These are phyloP conservation scores for Chaetodon trifascialis DNA, from an alignment of 2,113 vertebrate species.

Conservation along the genomic window DNA sequence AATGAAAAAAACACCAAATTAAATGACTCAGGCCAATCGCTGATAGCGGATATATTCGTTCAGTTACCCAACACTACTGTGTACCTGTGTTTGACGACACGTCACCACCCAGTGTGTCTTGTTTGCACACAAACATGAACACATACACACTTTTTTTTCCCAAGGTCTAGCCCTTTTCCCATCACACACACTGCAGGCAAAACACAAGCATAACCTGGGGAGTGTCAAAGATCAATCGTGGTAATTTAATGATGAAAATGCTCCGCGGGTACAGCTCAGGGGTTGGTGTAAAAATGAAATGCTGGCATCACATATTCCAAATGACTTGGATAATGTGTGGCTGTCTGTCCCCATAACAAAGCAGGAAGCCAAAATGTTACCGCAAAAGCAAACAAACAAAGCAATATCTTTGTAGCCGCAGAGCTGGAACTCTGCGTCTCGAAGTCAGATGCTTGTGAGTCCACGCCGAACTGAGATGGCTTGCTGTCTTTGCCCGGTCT, in stretches of 20 bases:
- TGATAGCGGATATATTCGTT: too few species aligned
- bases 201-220: not conserved
- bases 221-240: not conserved
- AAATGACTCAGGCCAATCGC: too few species aligned
- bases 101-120: conserved; percentile 18
- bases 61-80: too few species aligned
- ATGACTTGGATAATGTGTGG: not conserved
- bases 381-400: conserved; percentile 34
- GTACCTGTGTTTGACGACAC: not conserved
- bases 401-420: conserved; percentile 10
- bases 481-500: not conserved
- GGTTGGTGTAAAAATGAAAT: not conserved
- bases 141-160: not conserved
- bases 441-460: not conserved
- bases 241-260: conserved; percentile 3
- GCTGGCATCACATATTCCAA: conserved; percentile 20
- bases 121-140: not conserved
- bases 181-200: not conserved
- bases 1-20: too few species aligned
- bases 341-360: conserved; percentile 9
- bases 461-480: not conserved
- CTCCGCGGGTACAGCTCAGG: not conserved
- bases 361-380: conserved; percentile 14
- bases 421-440: conserved; percentile 12
- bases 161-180: not conserved